These are phyloP conservation scores for Pollenia griseotomentosa DNA, from an alignment of 2,888 invertebrate species.

Conservation along the genomic window DNA sequence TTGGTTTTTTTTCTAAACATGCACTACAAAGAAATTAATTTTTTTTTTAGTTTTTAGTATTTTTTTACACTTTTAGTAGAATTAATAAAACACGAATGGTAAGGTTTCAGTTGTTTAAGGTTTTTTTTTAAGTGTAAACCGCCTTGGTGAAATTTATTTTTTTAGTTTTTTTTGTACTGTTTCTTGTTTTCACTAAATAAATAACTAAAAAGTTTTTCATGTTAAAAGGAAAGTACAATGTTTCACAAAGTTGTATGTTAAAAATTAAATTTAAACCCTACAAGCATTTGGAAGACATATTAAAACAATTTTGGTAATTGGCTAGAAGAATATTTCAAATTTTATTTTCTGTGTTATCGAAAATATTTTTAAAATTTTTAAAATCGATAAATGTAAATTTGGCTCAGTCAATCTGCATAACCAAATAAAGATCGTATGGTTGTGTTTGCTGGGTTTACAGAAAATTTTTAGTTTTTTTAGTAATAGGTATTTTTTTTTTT, in stretches of 20 bases:
- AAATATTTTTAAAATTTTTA: too few species aligned
- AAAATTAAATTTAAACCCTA: too few species aligned
- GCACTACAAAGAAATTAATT: constrained; percentile 39
- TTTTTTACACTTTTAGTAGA: constrained; percentile 61
- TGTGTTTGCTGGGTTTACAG: background rate
- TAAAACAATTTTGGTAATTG: too few species aligned
- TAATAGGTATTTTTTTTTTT: constrained; percentile 10
- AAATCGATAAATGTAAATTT: too few species aligned
- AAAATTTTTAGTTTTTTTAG: constrained; percentile 22
- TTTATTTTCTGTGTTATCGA: too few species aligned
- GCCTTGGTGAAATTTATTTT: constrained; percentile 62
- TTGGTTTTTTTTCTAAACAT: constrained; percentile 38
- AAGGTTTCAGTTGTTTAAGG: constrained; percentile 15
- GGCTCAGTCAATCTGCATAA: too few species aligned
- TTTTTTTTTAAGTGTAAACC: constrained; percentile 32
- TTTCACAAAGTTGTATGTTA: too few species aligned
- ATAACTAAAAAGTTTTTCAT: constrained; percentile 25
- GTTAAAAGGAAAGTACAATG: constrained; percentile 1
- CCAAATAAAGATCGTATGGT: too few species aligned
- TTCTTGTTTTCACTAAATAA: constrained; percentile 61
- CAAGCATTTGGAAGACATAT: too few species aligned
- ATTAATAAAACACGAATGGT: constrained; percentile 66
- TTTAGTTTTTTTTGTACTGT: constrained; percentile 23
- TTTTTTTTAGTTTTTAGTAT: constrained; percentile 18
- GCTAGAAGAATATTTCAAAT: too few species aligned